phyloP scores from a whole-genome alignment of 2,888 invertebrate species.

The Phaedon cochleariae region DNA sequence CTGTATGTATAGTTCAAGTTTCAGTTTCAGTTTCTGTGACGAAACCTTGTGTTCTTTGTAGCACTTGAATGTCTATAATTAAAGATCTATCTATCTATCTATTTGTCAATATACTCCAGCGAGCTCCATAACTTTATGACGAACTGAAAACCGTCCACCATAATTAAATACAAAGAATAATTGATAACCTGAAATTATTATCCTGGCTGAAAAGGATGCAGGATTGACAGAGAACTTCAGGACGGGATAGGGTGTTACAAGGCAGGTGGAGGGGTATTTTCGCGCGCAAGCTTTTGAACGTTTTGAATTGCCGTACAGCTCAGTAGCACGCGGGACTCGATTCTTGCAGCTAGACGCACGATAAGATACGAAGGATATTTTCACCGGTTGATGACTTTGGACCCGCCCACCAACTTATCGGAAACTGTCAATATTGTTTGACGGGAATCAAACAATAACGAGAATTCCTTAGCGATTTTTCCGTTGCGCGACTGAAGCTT shows the following conservation, averaged over 20 bases:
- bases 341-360: conserved; percentile 38
- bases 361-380: conserved; percentile 31
- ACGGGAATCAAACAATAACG: background rate
- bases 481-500: conserved; percentile 19
- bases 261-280: conserved; percentile 47
- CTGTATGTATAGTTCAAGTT: no score
- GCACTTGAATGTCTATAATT: no score
- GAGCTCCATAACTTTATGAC: no score
- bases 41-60: no score
- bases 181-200: conserved; percentile 28
- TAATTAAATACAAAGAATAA: conserved; percentile 27
- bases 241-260: conserved; percentile 36
- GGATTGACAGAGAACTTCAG: conserved; percentile 39
- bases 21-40: no score
- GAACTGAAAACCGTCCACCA: conserved; percentile 15
- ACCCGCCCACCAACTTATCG: conserved; percentile 50
- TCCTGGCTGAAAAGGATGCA: conserved; percentile 34
- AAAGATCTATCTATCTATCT: no score
- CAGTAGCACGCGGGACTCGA: conserved; percentile 56
- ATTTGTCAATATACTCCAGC: no score
- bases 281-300: conserved; percentile 53
- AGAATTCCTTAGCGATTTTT: background rate
- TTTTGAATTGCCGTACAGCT: conserved; percentile 48
- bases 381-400: conserved; percentile 45
- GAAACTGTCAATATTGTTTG: conserved; percentile 19